phyloP scores from a whole-genome alignment of 2,888 invertebrate genomes.

The Linyphia triangularis region DNA sequence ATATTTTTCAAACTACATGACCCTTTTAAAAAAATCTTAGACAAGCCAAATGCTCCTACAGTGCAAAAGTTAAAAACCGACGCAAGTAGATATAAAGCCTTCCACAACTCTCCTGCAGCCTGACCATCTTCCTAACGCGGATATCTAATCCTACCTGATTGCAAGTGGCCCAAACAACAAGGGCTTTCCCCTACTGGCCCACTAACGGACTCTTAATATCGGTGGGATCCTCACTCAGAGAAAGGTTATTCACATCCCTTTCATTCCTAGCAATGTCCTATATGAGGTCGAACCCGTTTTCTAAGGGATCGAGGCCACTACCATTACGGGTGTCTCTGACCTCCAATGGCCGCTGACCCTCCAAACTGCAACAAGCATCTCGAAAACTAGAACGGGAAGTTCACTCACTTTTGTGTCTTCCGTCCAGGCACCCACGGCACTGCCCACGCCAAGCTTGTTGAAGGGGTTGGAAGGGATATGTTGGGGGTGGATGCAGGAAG shows the following conservation, averaged over 20 bases:
- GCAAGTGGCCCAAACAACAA: neutral
- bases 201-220: conserved; percentile 53
- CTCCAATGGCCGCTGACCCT: conserved; percentile 73
- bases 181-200: conserved; percentile 50
- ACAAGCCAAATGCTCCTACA: too few species aligned
- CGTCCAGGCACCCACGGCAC: conserved; percentile 60
- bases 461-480: neutral
- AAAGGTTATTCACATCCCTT: conserved; percentile 74
- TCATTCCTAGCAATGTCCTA: conserved; percentile 66
- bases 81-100: too few species aligned
- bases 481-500: neutral
- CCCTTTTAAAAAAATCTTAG: too few species aligned
- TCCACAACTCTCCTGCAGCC: too few species aligned
- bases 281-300: conserved; percentile 70
- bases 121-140: neutral
- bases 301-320: conserved; percentile 72
- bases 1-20: too few species aligned
- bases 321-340: conserved; percentile 74
- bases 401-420: conserved; percentile 68
- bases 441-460: conserved; percentile 25
- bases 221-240: conserved; percentile 18
- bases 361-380: conserved; percentile 57
- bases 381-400: conserved; percentile 74
- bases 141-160: neutral
- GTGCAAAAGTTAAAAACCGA: too few species aligned